Base-by-base conservation (phyloP, 1,140 invertebrate species). In the Dolichoris vasculosae region DNA sequence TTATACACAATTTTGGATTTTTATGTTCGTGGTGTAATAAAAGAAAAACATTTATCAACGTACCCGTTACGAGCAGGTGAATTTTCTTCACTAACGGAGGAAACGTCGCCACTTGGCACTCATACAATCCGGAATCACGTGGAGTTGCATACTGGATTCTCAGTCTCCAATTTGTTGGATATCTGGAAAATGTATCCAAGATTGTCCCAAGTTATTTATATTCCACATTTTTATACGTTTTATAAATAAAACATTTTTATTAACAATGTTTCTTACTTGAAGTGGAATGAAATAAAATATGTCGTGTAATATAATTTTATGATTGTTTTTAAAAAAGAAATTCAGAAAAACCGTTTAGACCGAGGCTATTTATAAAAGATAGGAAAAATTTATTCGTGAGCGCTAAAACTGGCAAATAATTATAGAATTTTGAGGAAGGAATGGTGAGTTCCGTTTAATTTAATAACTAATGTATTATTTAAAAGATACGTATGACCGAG, bases 91-190 rank as follows among this genome's bases (percentile, higher is more conserved):
- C 91, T 75, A 91, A 76, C 93, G 81, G 96, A n/a, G 96, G 97
- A 93, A 97, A 96, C 55, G 97, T 97, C 15, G 96, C 96, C 88
- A 97, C 96, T 95, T 97, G 97, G 92, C 97, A 97, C 94, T 97
- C 96, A 92, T 97, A 97, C 20, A 96, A 93, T 26, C 96, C 97
- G 40, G 95, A 96, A 89, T 97, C 97, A 69, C 95, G 94, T 81
- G 95, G 94, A 71, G 95, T 95, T 40, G 96, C 96, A 88, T 96
- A 97, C 87, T 95, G 95, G 82, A 97, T 97, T 91, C 96, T 95
- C 59, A 97, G 92, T 86, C 96, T 95, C 96, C 96, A 97, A 92
- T 97, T 97, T 92, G 97, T 97, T 20, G 97, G 96, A 91, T 98
- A 94, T 86, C 89, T 94, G 91, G 38, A 89, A 46, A 83, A 85